Base-by-base conservation (phyloP, 2,888 invertebrate species). In the Dryocosmus kuriphilus region DNA sequence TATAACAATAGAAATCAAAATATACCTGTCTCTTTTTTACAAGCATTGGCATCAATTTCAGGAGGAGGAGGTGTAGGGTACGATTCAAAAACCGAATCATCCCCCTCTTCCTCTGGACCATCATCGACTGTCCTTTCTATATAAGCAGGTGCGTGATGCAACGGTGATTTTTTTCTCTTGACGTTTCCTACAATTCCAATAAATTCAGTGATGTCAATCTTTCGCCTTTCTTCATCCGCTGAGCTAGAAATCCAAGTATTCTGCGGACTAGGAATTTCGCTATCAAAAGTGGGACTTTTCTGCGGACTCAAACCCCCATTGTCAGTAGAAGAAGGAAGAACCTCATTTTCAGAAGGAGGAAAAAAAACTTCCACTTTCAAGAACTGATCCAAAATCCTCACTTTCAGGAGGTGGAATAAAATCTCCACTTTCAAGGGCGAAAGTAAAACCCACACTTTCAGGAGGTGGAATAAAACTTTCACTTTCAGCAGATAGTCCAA, bases 1-100 rank as follows among this genome's bases (percentile, higher is more conserved):
- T 38, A 4, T 4, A 38, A 38, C 11, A 38, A 38, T 38, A 0
- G 4, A 5, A 57, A 24, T 57, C 4, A 3, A 11, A 38, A 38
- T 46, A 51, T 71, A 71, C 71, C 71, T 71, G 71, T 19, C 9
- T 55, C 14, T 41, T 84, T 85, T 63, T 82, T 82, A 61, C 41
- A 77, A n/a, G 71, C 35, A 62, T 77, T 76, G 65, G 1, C 74
- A 57, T 76, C 80, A 61, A 73, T 30, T 46, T 41, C 67, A 24
- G 76, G 60, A 78, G 76, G 81, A 51, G 77, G 60, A 74, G n/a
- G 81, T 2, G 78, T 76, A 71, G 79, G 79, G 74, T 82, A 86
- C 4, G 87, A 84, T 78, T 91, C 91, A 76, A 91, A 91, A 62
- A 91, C 90, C 22, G 90, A 91, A 79, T 91, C 91, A 65, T 91